Conservation (phyloP, 1,140 invertebrate species). For the Acromyrmex charruanus region DNA sequence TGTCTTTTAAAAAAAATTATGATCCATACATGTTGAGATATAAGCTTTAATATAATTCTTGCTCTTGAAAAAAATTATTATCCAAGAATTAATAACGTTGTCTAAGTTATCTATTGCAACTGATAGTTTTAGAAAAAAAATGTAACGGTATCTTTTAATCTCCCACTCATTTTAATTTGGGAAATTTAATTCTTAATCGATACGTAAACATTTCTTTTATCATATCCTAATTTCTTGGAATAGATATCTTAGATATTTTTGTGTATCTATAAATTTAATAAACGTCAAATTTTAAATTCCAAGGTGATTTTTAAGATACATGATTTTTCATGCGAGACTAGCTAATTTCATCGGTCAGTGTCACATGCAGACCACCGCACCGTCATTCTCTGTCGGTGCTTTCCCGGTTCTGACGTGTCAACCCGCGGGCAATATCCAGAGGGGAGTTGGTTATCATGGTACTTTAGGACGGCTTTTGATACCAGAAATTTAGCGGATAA, state of each 20-base stretch:
- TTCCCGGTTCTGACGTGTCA: slow-evolving; percentile 48
- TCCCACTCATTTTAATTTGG: not conserved
- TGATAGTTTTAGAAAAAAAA: not conserved
- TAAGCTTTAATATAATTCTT: not conserved
- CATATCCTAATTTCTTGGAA: not conserved
- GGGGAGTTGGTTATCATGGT: slow-evolving; percentile 25
- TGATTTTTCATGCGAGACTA: slow-evolving; percentile 20
- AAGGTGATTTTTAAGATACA: slow-evolving; percentile 21
- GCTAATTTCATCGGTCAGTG: slow-evolving; percentile 62
- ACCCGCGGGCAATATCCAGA: slow-evolving; percentile 55
- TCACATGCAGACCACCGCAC: slow-evolving; percentile 21
- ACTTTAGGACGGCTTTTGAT: slow-evolving; percentile 38
- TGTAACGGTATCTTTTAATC: not conserved
- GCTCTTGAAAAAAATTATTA: not conserved
- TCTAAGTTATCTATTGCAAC: not conserved
- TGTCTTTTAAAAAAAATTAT: not conserved
- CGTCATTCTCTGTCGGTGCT: slow-evolving; percentile 24
- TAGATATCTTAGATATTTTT: not conserved
- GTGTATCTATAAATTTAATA: not conserved
- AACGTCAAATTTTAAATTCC: not conserved
- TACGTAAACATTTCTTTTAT: not conserved
- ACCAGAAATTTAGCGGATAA: slow-evolving; percentile 47
- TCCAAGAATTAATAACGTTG: not conserved
- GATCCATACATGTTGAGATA: not conserved
- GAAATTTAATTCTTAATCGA: not conserved